These are phyloP conservation scores for Lycocorax pyrrhopterus DNA, from an alignment of 2,113 vertebrate species.

Conservation along the genomic window DNA sequence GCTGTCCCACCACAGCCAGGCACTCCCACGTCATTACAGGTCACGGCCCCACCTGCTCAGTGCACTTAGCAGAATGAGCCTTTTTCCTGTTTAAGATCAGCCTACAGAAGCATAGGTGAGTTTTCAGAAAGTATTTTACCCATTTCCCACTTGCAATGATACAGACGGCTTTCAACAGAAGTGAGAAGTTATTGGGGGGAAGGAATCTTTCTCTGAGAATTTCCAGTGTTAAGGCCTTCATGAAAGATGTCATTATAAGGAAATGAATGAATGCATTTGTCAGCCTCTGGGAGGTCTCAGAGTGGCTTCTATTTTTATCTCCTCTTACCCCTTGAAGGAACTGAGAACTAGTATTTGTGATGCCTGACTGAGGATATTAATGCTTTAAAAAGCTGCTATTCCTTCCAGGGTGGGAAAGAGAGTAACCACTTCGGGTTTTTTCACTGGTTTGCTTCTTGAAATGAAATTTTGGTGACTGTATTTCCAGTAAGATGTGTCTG, in stretches of 20 bases:
- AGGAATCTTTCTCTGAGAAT: not conserved
- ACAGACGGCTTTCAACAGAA: slow-evolving; percentile 21
- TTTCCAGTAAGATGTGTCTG: not conserved
- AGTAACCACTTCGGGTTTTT: not conserved
- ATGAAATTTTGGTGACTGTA: not conserved
- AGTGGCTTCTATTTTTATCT: slow-evolving; percentile 58
- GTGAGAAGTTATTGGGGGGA: not conserved
- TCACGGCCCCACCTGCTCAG: accelerated
- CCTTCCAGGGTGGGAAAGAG: not conserved
- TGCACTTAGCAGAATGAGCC: not conserved
- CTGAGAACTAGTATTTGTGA: slow-evolving; percentile 18
- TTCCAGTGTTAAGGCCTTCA: slow-evolving; percentile 25
- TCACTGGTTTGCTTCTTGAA: not conserved
- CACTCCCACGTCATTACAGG: not conserved
- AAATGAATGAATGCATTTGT: slow-evolving; percentile 45
- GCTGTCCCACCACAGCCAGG: not conserved
- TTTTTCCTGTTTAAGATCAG: not conserved
- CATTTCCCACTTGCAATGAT: not conserved
- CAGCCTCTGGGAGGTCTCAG: not conserved
- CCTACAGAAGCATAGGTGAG: not conserved
- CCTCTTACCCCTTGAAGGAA: slow-evolving; percentile 34
- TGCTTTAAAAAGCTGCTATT: slow-evolving; percentile 18
- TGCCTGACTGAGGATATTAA: slow-evolving; percentile 4
- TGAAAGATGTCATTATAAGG: slow-evolving; percentile 53
- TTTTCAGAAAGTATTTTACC: not conserved